phyloP scores from a whole-genome alignment of 2,888 invertebrate genomes.

The Pristionchus arcanus region DNA sequence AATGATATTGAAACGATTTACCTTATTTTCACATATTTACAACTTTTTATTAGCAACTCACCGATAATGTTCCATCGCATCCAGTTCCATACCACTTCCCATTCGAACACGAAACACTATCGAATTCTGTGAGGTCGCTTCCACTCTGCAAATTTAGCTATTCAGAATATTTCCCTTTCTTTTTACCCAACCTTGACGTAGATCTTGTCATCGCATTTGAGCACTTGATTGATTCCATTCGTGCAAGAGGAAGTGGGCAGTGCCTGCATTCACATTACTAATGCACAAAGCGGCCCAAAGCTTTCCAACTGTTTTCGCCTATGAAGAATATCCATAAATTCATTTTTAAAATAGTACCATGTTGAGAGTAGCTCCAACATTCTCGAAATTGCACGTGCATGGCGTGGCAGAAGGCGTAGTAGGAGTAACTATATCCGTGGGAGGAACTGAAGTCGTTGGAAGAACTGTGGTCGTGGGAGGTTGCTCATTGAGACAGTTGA shows the following conservation, averaged over 20 bases:
- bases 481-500: background rate
- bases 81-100: constrained; percentile 15
- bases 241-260: background rate
- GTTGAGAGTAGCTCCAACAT: background rate
- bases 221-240: background rate
- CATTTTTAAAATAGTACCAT: too few relatives aligned
- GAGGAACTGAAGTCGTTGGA: background rate
- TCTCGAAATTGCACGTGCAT: background rate
- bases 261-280: background rate
- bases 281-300: background rate
- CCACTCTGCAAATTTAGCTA: too few relatives aligned
- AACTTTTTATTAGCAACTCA: background rate
- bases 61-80: background rate
- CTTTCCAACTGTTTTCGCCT: too few relatives aligned
- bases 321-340: too few relatives aligned
- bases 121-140: background rate
- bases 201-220: background rate
- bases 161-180: too few relatives aligned
- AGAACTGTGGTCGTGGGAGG: background rate
- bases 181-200: background rate
- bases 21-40: too few relatives aligned
- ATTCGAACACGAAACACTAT: background rate
- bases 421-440: background rate
- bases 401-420: background rate
- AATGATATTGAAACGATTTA: too few relatives aligned